A percentile compares a stretch with the other conserved stretches of the same genome.
phyloP scores from a whole-genome alignment of 2,888 invertebrate species.

The Petrolisthes cinctipes region DNA sequence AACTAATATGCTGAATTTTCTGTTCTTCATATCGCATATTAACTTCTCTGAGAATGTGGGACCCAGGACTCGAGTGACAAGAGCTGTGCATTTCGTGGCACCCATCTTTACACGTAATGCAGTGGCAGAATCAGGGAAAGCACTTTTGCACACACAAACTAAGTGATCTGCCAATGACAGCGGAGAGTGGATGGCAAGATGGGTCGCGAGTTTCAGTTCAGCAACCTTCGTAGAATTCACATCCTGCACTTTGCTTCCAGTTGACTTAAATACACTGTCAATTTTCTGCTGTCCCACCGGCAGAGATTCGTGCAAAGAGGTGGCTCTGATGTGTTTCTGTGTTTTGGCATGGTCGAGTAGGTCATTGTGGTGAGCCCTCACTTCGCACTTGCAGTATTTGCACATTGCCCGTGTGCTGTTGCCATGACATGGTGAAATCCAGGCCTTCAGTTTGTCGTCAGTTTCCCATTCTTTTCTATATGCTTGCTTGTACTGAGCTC shows the following conservation, averaged over 20 bases:
- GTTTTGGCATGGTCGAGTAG: background rate
- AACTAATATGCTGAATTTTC: background rate
- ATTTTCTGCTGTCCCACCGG: background rate
- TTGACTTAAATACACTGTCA: background rate
- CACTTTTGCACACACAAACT: background rate
- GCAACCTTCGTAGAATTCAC: background rate
- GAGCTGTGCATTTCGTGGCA: background rate
- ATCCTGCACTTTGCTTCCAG: background rate
- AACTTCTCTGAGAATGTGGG: background rate
- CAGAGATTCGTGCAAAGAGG: background rate
- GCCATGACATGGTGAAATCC: background rate
- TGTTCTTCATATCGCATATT: background rate
- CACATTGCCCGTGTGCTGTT: background rate
- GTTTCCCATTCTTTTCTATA: too few species aligned
- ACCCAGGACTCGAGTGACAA: background rate
- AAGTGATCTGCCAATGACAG: background rate
- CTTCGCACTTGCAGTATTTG: background rate
- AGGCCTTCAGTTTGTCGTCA: too few species aligned
- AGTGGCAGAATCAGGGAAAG: background rate
- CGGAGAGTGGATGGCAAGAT: background rate
- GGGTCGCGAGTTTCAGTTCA: background rate
- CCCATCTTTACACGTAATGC: background rate
- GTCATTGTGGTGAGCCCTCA: background rate
- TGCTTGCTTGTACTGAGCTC: too few species aligned
- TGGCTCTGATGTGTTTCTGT: background rate